A percentile compares a stretch with the other conserved stretches of the same genome.
These are phyloP conservation scores for Zosterops lateralis DNA, from an alignment of 2,113 vertebrate species.

Conservation along the genomic window DNA sequence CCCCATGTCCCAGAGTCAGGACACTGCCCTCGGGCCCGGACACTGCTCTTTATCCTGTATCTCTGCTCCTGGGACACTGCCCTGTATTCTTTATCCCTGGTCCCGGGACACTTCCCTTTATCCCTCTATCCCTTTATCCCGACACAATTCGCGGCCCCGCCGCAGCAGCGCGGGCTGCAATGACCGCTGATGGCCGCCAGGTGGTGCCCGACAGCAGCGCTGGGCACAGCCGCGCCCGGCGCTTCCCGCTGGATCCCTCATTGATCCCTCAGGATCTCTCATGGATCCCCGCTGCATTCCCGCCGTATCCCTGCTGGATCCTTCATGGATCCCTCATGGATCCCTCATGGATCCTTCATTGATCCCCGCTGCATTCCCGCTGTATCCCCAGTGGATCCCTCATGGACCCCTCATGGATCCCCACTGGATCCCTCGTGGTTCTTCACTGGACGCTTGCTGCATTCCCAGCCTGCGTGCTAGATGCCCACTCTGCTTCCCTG, in stretches of 20 bases:
- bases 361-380: rapidly evolving
- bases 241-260: not conserved
- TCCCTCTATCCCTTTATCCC: not conserved
- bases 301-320: rapidly evolving
- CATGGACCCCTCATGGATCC: rapidly evolving
- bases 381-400: rapidly evolving
- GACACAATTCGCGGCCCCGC: not conserved
- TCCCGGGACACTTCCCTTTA: not conserved
- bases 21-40: not conserved
- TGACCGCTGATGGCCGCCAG: not conserved
- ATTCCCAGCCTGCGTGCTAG: not conserved
- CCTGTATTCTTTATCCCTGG: not conserved
- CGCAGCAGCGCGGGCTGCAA: not conserved
- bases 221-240: not conserved
- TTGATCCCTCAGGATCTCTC: rapidly evolving
- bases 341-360: not conserved
- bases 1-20: not conserved
- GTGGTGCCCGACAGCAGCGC: not conserved
- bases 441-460: rapidly evolving
- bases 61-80: not conserved
- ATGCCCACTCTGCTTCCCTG: not conserved
- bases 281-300: too few relatives aligned
- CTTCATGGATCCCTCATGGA: rapidly evolving
- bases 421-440: rapidly evolving
- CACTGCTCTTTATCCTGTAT: not conserved